phyloP scores from a whole-genome alignment of 2,113 vertebrate genomes.

The Myodes glareolus region DNA sequence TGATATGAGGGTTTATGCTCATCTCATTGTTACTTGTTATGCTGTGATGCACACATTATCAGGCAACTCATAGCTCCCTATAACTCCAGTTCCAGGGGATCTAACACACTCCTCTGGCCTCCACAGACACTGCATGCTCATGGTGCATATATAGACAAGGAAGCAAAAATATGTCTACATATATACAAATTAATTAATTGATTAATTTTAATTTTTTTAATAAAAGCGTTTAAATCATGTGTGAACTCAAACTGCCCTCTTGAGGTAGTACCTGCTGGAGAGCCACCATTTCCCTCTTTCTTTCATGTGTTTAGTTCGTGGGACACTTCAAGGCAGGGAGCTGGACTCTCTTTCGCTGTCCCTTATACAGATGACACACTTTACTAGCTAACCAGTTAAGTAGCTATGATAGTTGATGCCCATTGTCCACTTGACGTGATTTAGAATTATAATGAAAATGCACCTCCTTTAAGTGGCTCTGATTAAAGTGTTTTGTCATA shows the following conservation, averaged over 20 bases:
- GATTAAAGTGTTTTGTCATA: neutral
- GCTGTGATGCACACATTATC: neutral
- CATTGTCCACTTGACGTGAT: neutral
- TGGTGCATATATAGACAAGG: too few relatives aligned
- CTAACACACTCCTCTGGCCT: neutral
- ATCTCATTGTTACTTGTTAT: neutral
- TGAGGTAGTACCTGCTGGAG: neutral
- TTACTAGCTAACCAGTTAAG: neutral
- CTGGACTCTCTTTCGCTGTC: neutral
- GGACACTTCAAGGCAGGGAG: neutral
- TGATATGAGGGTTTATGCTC: neutral
- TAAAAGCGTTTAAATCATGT: neutral
- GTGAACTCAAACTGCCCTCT: neutral
- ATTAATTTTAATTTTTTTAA: neutral
- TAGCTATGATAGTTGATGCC: neutral
- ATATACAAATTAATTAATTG: neutral
- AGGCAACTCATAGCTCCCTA: neutral
- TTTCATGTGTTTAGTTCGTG: neutral
- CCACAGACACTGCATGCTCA: neutral
- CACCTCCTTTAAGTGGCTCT: neutral
- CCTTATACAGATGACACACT: rapidly evolving
- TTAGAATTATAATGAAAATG: neutral
- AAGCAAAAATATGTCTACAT: neutral
- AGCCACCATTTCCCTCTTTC: neutral
- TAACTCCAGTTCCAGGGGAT: neutral